Percentiles rank a stretch among this genome's conserved stretches.
Evolutionary conservation across 2,113 vertebrate species (phyloP).

Genomic region (Seriola dumerili): DNA sequence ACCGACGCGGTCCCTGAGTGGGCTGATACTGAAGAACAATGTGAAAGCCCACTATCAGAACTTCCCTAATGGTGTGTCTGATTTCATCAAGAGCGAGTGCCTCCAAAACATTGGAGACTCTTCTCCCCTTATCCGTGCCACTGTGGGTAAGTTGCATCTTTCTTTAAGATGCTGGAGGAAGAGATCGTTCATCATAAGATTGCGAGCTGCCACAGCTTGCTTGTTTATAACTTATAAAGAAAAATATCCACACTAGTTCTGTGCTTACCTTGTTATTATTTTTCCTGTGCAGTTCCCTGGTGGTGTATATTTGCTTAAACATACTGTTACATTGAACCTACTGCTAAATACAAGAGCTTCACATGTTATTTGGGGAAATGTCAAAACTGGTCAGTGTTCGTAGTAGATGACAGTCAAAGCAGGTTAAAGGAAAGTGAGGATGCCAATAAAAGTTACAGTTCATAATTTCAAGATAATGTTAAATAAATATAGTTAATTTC

Average conservation of each 20-base stretch:
- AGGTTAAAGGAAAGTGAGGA: background rate
- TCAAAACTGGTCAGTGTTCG: background rate
- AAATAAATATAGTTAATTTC: no score
- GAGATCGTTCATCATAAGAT: background rate
- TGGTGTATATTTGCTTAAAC: background rate
- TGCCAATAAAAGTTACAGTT: background rate
- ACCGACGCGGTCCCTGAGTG: constrained; percentile 96
- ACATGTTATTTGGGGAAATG: background rate
- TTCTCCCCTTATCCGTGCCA: constrained; percentile 97
- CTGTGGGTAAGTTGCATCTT: constrained; percentile 90
- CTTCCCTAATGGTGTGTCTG: constrained; percentile 95
- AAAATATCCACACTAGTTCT: background rate
- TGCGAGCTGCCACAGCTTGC: background rate
- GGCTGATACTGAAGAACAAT: constrained; percentile 97
- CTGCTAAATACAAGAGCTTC: background rate
- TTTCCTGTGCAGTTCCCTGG: background rate
- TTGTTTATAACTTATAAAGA: background rate
- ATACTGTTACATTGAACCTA: background rate
- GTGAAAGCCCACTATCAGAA: constrained; percentile 98
- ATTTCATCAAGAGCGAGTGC: constrained; percentile 98
- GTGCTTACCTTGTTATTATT: background rate
- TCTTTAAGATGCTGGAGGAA: background rate
- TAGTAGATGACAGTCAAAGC: background rate
- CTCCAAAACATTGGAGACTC: constrained; percentile 96
- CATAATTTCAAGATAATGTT: background rate